Evolutionary conservation across 35 echinoderm and acorn worm genomes (phyloP).

Genomic region (Acanthaster planci): DNA sequence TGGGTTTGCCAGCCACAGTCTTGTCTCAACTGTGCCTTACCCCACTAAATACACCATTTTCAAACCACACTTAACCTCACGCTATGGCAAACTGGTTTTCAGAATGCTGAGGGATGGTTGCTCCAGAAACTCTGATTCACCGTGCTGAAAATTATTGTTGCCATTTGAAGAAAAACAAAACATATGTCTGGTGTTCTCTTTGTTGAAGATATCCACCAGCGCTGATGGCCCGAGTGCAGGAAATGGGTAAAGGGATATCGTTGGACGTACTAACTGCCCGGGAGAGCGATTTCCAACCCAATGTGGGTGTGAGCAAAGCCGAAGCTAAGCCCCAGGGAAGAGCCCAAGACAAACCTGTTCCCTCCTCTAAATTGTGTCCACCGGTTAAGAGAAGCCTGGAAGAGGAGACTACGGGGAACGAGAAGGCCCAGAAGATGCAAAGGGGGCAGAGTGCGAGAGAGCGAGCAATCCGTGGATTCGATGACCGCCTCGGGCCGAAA

Average conservation of each 20-base stretch:
- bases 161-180: no score
- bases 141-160: no score
- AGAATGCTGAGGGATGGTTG: no score
- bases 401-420: neutral
- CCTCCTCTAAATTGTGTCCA: neutral
- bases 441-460: neutral
- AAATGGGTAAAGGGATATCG: constrained; percentile 44
- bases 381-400: neutral
- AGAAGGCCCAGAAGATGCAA: neutral
- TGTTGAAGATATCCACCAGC: constrained; percentile 66
- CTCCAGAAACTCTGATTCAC: no score
- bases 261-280: neutral
- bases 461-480: neutral
- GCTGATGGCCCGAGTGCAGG: constrained; percentile 65
- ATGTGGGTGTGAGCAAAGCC: neutral
- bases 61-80: no score
- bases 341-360: neutral
- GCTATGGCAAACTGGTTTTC: no score
- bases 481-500: neutral
- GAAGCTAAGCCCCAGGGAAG: neutral
- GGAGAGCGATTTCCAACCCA: neutral
- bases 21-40: no score
- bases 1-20: no score
- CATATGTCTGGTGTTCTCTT: constrained; percentile 25
- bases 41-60: no score